Percentiles rank a stretch among this genome's conserved stretches.
These are phyloP conservation scores for Vandiemenella viatica DNA, from an alignment of 2,888 invertebrate species.

Conservation along the genomic window DNA sequence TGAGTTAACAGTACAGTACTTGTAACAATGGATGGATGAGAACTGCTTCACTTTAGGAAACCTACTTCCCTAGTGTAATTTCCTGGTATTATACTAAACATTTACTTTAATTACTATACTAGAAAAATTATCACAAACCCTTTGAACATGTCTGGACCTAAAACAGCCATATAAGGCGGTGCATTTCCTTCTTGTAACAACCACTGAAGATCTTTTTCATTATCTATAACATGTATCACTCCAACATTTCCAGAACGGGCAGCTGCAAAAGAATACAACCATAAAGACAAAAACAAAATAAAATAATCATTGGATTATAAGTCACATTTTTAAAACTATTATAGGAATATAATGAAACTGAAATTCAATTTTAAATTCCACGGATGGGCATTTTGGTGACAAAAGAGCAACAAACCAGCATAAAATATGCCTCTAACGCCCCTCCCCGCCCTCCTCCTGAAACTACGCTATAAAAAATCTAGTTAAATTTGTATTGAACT, in stretches of 20 bases:
- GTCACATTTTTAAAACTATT: slow-evolving; percentile 6
- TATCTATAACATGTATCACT: slow-evolving; percentile 57
- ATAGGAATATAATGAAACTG: background rate
- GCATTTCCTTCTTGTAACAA: slow-evolving; percentile 53
- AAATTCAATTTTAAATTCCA: background rate
- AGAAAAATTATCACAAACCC: slow-evolving; percentile 23
- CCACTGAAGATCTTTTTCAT: slow-evolving; percentile 53
- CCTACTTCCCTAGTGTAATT: too few relatives aligned
- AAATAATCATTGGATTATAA: slow-evolving; percentile 6
- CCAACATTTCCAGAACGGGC: slow-evolving; percentile 67
- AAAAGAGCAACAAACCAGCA: too few relatives aligned
- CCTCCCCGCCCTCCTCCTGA: too few relatives aligned
- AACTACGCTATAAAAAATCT: too few relatives aligned
- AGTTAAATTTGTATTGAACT: too few relatives aligned
- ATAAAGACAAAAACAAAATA: slow-evolving; percentile 5
- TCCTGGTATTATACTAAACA: too few relatives aligned
- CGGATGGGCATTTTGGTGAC: too few relatives aligned
- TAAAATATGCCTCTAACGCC: too few relatives aligned
- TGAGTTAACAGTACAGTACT: too few relatives aligned
- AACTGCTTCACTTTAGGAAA: too few relatives aligned
- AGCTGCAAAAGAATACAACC: slow-evolving; percentile 35
- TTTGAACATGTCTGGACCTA: slow-evolving; percentile 48
- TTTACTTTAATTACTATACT: too few relatives aligned
- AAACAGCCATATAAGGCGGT: slow-evolving; percentile 63
- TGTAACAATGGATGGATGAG: too few relatives aligned